A percentile compares a stretch with the other conserved stretches of the same genome.
These are phyloP conservation scores for Neoarius graeffei DNA, from an alignment of 2,113 vertebrate species.

Conservation along the genomic window DNA sequence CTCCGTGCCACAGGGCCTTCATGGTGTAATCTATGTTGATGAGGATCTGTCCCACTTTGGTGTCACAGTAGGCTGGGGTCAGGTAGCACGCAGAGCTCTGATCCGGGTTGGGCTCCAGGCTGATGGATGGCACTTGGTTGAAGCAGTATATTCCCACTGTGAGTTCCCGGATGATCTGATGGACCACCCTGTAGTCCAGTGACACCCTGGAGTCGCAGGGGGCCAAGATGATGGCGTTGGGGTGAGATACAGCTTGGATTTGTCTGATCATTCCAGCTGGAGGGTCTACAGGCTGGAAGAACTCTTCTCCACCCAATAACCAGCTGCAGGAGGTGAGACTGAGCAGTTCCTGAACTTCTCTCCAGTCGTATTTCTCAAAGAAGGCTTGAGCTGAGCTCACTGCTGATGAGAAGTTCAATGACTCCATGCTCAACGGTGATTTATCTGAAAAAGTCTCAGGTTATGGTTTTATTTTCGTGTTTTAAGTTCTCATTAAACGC, in stretches of 20 bases:
- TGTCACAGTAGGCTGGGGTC: slow-evolving; percentile 73
- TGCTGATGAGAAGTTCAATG: neutral
- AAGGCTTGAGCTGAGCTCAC: slow-evolving; percentile 53
- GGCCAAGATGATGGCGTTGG: slow-evolving; percentile 64
- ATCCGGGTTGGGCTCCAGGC: slow-evolving; percentile 70
- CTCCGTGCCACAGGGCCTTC: slow-evolving; percentile 77
- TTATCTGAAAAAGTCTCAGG: neutral
- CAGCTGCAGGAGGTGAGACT: slow-evolving; percentile 63
- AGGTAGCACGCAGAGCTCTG: slow-evolving; percentile 72
- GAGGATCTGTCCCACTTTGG: slow-evolving; percentile 69
- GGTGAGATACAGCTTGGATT: slow-evolving; percentile 61
- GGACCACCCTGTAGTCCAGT: slow-evolving; percentile 72
- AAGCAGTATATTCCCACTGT: slow-evolving; percentile 73
- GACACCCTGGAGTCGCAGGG: slow-evolving; percentile 61
- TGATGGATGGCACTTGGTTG: slow-evolving; percentile 74
- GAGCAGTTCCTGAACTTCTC: slow-evolving; percentile 70
- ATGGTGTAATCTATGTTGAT: slow-evolving; percentile 69
- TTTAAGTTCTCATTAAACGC: neutral
- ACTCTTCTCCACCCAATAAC: slow-evolving; percentile 65
- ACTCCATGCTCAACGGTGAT: neutral
- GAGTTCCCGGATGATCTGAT: slow-evolving; percentile 75
- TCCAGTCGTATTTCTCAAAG: slow-evolving; percentile 71
- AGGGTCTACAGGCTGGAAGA: slow-evolving; percentile 51
- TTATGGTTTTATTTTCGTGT: neutral
- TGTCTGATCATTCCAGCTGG: slow-evolving; percentile 70